phyloP scores from a whole-genome alignment of 2,113 vertebrate species.

The Casuarius casuarius region DNA sequence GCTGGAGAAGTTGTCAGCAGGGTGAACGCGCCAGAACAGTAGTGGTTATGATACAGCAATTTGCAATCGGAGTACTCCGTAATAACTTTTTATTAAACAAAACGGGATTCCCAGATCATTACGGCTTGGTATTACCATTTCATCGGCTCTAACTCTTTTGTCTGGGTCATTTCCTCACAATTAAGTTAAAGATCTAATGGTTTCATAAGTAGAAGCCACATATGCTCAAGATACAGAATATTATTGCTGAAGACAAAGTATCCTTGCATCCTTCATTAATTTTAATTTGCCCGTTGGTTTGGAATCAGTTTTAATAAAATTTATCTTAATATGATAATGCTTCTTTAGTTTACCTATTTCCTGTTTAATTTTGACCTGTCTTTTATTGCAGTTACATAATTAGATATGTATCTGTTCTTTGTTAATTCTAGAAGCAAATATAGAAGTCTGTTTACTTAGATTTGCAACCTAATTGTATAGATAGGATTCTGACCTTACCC shows the following conservation, averaged over 20 bases:
- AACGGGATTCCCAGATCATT: background rate
- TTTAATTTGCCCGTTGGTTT: conserved; percentile 61
- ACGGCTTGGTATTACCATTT: conserved; percentile 4
- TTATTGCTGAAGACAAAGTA: conserved; percentile 59
- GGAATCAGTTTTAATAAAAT: conserved; percentile 74
- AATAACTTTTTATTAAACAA: background rate
- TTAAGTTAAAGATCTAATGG: conserved; percentile 63
- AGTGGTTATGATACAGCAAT: background rate
- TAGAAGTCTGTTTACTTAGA: background rate
- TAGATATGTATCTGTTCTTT: conserved; percentile 34
- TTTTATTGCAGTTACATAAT: conserved; percentile 36
- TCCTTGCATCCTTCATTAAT: conserved; percentile 52
- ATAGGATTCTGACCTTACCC: background rate
- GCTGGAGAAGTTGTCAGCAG: background rate
- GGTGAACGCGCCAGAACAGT: background rate
- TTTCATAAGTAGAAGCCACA: conserved; percentile 64
- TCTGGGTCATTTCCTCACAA: conserved; percentile 59
- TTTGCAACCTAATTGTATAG: background rate
- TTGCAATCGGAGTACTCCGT: background rate
- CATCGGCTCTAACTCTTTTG: conserved; percentile 12
- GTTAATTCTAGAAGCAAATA: conserved; percentile 34
- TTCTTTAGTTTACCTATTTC: conserved; percentile 58
- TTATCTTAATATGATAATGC: conserved; percentile 60
- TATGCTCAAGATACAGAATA: conserved; percentile 36
- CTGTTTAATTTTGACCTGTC: conserved; percentile 60